Evolutionary conservation across 2,888 invertebrate genomes (phyloP), one percentile per base, ranked within the genome.

Genomic region (Hoplodrina blanda): DNA sequence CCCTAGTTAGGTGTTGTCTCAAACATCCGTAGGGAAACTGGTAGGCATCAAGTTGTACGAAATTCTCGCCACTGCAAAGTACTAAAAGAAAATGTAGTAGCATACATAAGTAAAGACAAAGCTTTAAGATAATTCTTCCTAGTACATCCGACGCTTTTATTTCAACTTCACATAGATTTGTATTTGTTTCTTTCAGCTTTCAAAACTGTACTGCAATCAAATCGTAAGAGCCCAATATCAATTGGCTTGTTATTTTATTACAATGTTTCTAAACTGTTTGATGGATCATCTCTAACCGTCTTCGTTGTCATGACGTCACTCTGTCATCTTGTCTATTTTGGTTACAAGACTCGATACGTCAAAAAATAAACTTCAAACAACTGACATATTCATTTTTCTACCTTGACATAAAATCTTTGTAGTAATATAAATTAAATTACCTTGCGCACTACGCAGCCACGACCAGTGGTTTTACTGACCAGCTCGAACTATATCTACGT

Each of bases 121-220:
- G 55, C 33, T 55, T 44, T n/a, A 62, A 46, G 6, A 62, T 19
- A 30, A 49, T 25, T 20, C 41, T 64, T 37, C 19, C 17, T 30
- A 6, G 46, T n/a, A 68, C 63, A 54, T 69, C 37, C 30, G 30
- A 62, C 52, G 57, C 56, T 61, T 76, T 75, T 78, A 77, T 68
- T 81, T 85, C 80, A 50, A 81, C 80, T 83, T 83, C 81, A 84
- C 73, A 84, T 86, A 86, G 85, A 81, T 78, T 80, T 87, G 69
- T 84, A 78, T 81, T 89, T 86, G 87, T 93, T 90, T 93, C 91
- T 96, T 96, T 93, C 96, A 96, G 96, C 95, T 95, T 89, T 89
- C 94, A 91, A 95, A 95, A 93, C 92, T 94, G 91, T 95, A 95
- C 95, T 91, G 90, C 95, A 89, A 91, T 87, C 93, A 94, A 94